Conservation (phyloP, 2,113 vertebrate species). For the Dipodomys spectabilis region DNA sequence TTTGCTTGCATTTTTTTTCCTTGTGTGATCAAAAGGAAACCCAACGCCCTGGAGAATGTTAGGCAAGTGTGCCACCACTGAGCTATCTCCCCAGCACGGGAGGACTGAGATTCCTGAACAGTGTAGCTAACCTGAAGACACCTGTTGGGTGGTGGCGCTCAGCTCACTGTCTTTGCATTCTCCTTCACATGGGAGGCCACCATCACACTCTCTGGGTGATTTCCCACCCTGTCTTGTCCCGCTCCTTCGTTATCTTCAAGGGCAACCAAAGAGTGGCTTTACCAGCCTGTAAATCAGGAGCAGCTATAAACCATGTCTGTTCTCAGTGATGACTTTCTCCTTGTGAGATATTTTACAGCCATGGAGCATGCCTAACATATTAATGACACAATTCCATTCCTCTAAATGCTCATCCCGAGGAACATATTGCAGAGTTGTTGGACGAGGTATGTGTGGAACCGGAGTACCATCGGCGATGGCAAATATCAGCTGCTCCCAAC, state of each 20-base stretch:
- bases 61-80: neutral
- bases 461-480: neutral
- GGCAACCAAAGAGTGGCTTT: slow-evolving; percentile 78
- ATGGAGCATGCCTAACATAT: slow-evolving; percentile 82
- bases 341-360: slow-evolving; percentile 83
- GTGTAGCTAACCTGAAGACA: neutral
- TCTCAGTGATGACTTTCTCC: slow-evolving; percentile 79
- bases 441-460: neutral
- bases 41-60: no score
- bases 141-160: neutral
- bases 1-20: neutral
- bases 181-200: neutral
- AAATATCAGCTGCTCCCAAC: neutral
- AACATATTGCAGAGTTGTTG: slow-evolving; percentile 20
- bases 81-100: neutral
- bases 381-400: slow-evolving; percentile 86
- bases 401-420: slow-evolving; percentile 80
- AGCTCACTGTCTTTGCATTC: neutral
- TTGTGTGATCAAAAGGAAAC: neutral
- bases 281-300: slow-evolving; percentile 84
- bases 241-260: slow-evolving; percentile 79
- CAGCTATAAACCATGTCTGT: slow-evolving; percentile 83
- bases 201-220: neutral
- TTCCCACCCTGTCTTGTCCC: neutral
- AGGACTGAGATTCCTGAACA: neutral